phyloP scores from a whole-genome alignment of 1,140 invertebrate species.

The Elysia chlorotica region DNA sequence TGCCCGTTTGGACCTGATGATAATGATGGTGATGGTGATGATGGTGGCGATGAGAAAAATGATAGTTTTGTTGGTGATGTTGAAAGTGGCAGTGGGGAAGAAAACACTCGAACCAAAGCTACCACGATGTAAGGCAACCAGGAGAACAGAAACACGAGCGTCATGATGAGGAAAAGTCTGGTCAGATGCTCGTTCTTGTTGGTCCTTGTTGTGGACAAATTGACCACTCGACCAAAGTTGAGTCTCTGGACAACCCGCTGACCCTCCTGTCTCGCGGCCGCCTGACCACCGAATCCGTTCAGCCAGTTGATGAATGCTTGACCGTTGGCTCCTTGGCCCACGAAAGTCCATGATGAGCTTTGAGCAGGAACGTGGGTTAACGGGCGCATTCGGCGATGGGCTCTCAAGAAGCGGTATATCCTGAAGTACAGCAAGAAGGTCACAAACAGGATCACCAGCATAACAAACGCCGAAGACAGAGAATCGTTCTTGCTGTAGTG shows the following conservation, averaged over 20 bases:
- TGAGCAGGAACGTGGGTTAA: conserved; percentile 43
- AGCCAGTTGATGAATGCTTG: conserved; percentile 51
- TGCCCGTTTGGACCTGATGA: no score
- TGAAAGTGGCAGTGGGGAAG: conserved; percentile 14
- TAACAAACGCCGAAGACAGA: conserved; percentile 46
- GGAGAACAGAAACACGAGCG: conserved; percentile 30
- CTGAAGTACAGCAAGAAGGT: conserved; percentile 47
- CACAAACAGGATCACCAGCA: conserved; percentile 41
- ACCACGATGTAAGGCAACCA: conserved; percentile 49
- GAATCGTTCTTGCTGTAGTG: conserved; percentile 50
- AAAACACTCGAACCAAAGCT: conserved; percentile 41
- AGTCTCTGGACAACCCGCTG: conserved; percentile 22
- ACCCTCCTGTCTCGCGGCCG: conserved; percentile 14
- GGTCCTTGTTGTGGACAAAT: conserved; percentile 37
- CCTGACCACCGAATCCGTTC: conserved; percentile 41
- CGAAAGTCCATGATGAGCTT: conserved; percentile 53
- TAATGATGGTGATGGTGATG: conserved; percentile 35
- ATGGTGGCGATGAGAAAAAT: no score
- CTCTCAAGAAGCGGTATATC: conserved; percentile 49
- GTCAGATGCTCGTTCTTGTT: conserved; percentile 51
- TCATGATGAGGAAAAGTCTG: conserved; percentile 43
- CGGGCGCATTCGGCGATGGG: conserved; percentile 49
- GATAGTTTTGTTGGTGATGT: conserved; percentile 34
- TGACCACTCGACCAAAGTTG: conserved; percentile 42
- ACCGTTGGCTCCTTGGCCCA: conserved; percentile 49